Conservation (phyloP, 2,113 vertebrate species). For the Mesoclemmys tuberculata region DNA sequence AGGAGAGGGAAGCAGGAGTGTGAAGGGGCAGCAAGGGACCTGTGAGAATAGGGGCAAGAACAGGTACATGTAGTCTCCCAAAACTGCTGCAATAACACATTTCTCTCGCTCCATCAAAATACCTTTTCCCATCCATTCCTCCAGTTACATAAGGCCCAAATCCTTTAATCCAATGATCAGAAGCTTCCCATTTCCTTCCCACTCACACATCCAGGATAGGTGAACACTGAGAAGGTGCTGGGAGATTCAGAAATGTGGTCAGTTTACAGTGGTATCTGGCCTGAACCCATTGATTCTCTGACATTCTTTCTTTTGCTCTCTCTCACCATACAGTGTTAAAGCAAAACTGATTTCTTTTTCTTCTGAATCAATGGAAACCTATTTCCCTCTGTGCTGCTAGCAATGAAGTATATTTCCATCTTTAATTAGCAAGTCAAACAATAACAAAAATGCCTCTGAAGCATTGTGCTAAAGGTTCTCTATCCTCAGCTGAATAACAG, state of each 20-base stretch:
- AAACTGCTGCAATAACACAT: background rate
- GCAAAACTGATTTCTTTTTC: constrained; percentile 17
- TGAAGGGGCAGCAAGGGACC: background rate
- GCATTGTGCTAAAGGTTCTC: constrained; percentile 38
- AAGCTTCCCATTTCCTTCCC: background rate
- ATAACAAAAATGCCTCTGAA: constrained; percentile 23
- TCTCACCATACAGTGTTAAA: background rate
- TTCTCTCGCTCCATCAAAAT: background rate
- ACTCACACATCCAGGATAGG: background rate
- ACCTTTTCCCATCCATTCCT: accelerated
- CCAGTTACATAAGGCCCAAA: background rate
- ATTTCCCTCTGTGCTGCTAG: background rate
- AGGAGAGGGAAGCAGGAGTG: background rate
- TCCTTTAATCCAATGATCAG: background rate
- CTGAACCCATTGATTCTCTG: background rate
- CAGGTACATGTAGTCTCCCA: background rate
- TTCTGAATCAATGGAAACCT: constrained; percentile 39
- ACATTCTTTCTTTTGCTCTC: background rate
- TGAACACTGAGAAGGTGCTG: background rate
- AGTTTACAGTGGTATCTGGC: background rate
- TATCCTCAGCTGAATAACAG: constrained; percentile 33
- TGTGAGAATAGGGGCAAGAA: background rate
- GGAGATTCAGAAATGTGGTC: background rate
- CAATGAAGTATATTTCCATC: constrained; percentile 43
- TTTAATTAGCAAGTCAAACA: constrained; percentile 54